Base-by-base conservation (phyloP, 2,888 invertebrate species). In the Monochamus alternatus region DNA sequence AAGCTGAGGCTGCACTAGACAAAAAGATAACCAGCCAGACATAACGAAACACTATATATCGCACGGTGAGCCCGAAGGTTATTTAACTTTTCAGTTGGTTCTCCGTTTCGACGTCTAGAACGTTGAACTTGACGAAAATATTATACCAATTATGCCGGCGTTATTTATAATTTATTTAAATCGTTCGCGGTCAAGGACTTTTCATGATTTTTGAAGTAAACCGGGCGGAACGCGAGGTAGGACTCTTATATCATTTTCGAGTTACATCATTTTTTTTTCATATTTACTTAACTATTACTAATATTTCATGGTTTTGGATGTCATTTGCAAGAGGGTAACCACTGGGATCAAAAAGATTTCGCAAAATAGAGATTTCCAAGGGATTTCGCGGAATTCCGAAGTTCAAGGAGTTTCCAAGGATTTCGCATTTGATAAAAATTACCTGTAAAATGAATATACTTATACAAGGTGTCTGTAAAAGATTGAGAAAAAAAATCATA, bases 81-180 rank as follows among this genome's bases (percentile, higher is more conserved):
- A 58, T 68, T 68, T 68, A 68, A 68, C 68, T 58, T 43, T 68
- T 43, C 32, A 12, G 31, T 22, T 4, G 14, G 32, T 58, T 38
- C 43, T 68, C 32, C 43, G 32, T 68, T 68, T 59, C 68, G 43
- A 10, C 43, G 68, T 68, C 68, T 68, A 58, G 68, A 55, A 38
- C 68, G 14, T 58, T 68, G 68, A 68, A 68, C 68, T 68, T 58
- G 68, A 68, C 68, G 68, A 68, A 66, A 68, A 68, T 68, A 68
- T 68, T 68, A 68, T 58, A 68, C 68, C 58, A 68, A 68, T 68
- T 68, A 68, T 51, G 31, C 58, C 10, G 64, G 47, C 64, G 64
- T 64, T 44, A 47, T 64, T 64, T 44, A 22, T 64, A 64, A 64
- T 64, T 64, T 47, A 64, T 64, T 64, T 64, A 64, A 64, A 64